Conservation (phyloP, 2,113 vertebrate genomes). For the Hippocampus zosterae region DNA sequence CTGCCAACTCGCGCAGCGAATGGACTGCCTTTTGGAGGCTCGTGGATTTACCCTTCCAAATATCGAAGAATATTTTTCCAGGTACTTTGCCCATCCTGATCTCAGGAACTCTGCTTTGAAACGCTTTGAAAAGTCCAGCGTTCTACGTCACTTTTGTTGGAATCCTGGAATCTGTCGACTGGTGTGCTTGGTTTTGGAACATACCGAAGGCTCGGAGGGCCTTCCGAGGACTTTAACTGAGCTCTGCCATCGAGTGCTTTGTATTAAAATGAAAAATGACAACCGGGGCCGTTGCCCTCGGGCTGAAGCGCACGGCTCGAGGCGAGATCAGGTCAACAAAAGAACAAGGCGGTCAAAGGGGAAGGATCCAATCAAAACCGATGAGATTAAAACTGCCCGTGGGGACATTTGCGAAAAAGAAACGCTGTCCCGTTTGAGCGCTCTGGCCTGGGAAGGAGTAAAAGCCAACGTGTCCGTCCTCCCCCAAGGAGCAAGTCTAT, state of each 20-base stretch:
- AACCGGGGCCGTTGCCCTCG: not conserved
- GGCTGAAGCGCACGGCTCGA: not conserved
- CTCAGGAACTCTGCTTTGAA: constrained; percentile 44
- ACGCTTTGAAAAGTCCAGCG: constrained; percentile 62
- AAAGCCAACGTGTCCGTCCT: constrained; percentile 67
- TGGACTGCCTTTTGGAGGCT: constrained; percentile 78
- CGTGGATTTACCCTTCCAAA: constrained; percentile 76
- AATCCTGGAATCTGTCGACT: constrained; percentile 79
- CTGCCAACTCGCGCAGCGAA: constrained; percentile 74
- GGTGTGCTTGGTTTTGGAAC: constrained; percentile 74
- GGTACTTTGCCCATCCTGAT: constrained; percentile 67
- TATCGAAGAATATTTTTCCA: constrained; percentile 69
- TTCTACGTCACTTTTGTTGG: constrained; percentile 77
- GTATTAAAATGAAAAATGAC: constrained; percentile 32
- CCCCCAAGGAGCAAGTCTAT: constrained; percentile 29
- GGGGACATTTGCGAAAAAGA: constrained; percentile 12
- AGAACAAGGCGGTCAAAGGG: constrained; percentile 1
- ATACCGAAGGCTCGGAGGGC: constrained; percentile 28
- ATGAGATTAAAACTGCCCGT: not conserved
- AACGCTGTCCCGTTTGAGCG: constrained; percentile 63
- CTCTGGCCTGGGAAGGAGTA: constrained; percentile 78
- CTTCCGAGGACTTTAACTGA: constrained; percentile 81
- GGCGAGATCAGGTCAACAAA: not conserved
- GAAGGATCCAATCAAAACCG: not conserved
- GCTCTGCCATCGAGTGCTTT: constrained; percentile 71